Conservation (phyloP, 2,797 vertebrate species). For the Mormyrus hasselquistii region DNA sequence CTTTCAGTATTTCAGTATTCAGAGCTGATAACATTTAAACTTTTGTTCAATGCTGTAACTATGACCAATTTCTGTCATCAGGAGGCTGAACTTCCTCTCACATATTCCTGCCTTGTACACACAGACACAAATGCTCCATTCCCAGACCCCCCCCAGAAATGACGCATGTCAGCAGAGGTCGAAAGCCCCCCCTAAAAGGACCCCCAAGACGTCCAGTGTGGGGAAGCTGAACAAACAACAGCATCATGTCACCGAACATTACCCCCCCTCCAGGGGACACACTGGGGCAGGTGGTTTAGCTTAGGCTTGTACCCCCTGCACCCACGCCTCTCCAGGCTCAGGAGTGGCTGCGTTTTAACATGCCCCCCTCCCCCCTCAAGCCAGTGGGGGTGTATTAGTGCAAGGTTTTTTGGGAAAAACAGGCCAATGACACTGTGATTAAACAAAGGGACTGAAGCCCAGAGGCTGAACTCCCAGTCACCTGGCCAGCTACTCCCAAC, state of each 20-base stretch:
- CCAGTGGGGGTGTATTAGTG: too few relatives aligned
- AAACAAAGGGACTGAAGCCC: neutral
- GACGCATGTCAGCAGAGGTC: neutral
- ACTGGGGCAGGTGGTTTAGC: constrained; percentile 60
- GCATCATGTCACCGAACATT: constrained; percentile 29
- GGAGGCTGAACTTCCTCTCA: neutral
- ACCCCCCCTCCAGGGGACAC: constrained; percentile 29
- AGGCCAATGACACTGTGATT: neutral
- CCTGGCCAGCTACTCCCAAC: neutral
- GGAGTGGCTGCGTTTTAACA: neutral
- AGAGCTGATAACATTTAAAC: neutral
- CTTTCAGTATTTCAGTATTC: neutral
- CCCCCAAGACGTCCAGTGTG: constrained; percentile 27
- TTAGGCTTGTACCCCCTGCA: constrained; percentile 43
- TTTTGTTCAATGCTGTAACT: neutral
- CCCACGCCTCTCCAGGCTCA: neutral
- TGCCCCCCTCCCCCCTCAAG: neutral
- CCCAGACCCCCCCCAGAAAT: neutral
- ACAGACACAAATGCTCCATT: neutral
- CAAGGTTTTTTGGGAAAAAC: neutral
- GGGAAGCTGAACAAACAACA: constrained; percentile 66
- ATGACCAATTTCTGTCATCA: neutral
- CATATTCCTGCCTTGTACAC: neutral
- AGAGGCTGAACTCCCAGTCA: neutral
- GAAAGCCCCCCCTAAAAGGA: neutral